These are phyloP conservation scores for Drosophila greeni DNA, from an alignment of 2,888 invertebrate genomes.

Conservation along the genomic window DNA sequence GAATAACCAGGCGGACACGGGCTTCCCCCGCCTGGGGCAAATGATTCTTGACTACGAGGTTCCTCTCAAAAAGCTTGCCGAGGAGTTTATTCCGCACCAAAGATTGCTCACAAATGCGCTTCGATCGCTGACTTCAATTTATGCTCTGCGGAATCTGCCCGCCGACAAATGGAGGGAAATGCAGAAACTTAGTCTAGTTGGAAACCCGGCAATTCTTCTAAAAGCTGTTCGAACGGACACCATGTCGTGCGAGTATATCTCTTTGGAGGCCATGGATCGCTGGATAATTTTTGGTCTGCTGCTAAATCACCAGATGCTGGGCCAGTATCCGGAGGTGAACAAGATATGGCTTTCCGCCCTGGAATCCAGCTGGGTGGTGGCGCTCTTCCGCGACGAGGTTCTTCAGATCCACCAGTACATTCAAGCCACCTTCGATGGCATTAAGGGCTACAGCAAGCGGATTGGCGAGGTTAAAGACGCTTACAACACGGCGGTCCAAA, in stretches of 20 bases:
- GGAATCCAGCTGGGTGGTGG: constrained; percentile 95
- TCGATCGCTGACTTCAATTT: constrained; percentile 91
- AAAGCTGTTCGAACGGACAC: constrained; percentile 97
- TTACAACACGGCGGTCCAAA: constrained; percentile 92
- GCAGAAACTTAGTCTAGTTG: constrained; percentile 94
- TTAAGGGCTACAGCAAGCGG: constrained; percentile 95
- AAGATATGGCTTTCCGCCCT: constrained; percentile 95
- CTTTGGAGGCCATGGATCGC: constrained; percentile 95
- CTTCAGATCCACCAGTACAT: constrained; percentile 96
- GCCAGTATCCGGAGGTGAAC: constrained; percentile 88
- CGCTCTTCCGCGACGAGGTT: constrained; percentile 97
- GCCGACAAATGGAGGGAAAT: constrained; percentile 97
- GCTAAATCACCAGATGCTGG: constrained; percentile 92
- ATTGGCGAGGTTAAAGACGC: constrained; percentile 98
- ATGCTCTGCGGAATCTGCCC: constrained; percentile 91
- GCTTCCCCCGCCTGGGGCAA: constrained; percentile 97
- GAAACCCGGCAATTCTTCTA: constrained; percentile 95
- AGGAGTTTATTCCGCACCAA: constrained; percentile 97
- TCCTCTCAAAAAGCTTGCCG: constrained; percentile 95
- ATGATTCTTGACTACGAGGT: constrained; percentile 98
- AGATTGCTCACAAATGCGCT: constrained; percentile 91
- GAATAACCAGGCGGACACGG: constrained; percentile 91
- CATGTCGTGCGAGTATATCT: constrained; percentile 98
- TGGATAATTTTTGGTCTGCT: constrained; percentile 98
- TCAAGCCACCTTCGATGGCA: constrained; percentile 93